phyloP scores from a whole-genome alignment of 35 echinoderm and acorn worm species.

The Anneissia japonica region DNA sequence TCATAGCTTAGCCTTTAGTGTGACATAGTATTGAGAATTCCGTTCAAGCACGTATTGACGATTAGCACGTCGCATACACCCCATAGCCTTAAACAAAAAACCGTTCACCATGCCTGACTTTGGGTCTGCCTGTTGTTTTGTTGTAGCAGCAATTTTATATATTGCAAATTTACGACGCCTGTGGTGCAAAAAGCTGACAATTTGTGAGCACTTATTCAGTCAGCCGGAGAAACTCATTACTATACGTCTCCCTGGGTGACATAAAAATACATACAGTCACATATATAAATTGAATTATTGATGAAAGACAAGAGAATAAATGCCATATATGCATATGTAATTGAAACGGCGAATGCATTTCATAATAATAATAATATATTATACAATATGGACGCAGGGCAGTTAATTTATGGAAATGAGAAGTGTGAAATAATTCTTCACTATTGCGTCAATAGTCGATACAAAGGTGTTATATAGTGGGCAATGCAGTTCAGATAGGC shows the following conservation, averaged over 20 bases:
- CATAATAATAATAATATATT: not conserved
- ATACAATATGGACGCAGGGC: not conserved
- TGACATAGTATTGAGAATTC: no score
- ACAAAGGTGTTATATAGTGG: no score
- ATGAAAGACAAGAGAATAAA: constrained; percentile 2
- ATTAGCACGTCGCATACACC: no score
- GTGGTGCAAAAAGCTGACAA: not conserved
- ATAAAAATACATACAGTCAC: not conserved
- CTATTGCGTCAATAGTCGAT: no score
- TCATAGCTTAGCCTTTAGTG: no score
- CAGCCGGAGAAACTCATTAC: not conserved
- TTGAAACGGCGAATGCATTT: not conserved
- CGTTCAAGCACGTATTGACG: no score
- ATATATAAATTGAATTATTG: not conserved
- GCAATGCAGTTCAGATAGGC: no score
- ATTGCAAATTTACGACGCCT: not conserved
- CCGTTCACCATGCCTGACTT: no score
- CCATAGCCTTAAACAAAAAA: no score
- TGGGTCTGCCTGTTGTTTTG: no score
- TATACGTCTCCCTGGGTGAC: not conserved
- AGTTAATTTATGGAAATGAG: no score
- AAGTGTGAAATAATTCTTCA: no score
- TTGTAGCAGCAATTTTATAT: not conserved
- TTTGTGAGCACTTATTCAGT: not conserved
- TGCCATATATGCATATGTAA: not conserved